A percentile compares a stretch with the other conserved stretches of the same genome.
Conservation (phyloP, 2,797 vertebrate species). For the Poeciliopsis paucimaculata region DNA sequence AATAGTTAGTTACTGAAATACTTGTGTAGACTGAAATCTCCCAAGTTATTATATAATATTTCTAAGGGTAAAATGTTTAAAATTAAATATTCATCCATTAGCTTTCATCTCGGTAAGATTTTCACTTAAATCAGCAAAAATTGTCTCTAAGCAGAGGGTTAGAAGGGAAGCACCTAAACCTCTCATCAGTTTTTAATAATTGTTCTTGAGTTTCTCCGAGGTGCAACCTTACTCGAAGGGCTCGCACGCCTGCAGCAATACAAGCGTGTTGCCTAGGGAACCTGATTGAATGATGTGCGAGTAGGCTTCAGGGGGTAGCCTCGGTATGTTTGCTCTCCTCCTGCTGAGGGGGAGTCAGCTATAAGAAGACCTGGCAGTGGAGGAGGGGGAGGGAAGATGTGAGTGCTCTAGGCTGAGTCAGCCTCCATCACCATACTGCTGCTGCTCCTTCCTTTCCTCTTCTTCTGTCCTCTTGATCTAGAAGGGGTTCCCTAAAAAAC, state of each 20-base stretch:
- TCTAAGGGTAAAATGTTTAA: conserved; percentile 9
- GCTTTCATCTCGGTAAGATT: conserved; percentile 8
- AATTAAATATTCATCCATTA: not conserved
- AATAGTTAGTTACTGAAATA: not conserved
- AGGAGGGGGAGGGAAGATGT: conserved; percentile 12
- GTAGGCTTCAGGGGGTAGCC: conserved; percentile 56
- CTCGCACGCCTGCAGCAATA: conserved; percentile 44
- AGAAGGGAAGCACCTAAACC: conserved; percentile 22
- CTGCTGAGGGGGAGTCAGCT: conserved; percentile 33
- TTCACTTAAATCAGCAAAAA: not conserved
- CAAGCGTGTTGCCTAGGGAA: conserved; percentile 61
- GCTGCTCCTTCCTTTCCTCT: conserved; percentile 10
- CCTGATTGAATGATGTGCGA: conserved; percentile 41
- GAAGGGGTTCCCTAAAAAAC: conserved; percentile 18
- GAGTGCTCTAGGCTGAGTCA: conserved; percentile 50
- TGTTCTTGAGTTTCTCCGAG: conserved; percentile 45
- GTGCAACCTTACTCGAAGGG: conserved; percentile 30
- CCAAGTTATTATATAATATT: not conserved
- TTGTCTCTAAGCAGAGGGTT: conserved; percentile 1
- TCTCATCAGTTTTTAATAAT: conserved; percentile 44
- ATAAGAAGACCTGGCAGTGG: conserved; percentile 24
- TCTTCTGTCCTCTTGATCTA: conserved; percentile 7
- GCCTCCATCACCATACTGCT: conserved; percentile 28
- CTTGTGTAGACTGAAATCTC: not conserved
- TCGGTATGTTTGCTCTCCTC: conserved; percentile 37